A percentile compares a stretch with the other conserved stretches of the same genome.
These are phyloP conservation scores for Hemiscyllium ocellatum DNA, from an alignment of 2,113 vertebrate species.

Conservation along the genomic window DNA sequence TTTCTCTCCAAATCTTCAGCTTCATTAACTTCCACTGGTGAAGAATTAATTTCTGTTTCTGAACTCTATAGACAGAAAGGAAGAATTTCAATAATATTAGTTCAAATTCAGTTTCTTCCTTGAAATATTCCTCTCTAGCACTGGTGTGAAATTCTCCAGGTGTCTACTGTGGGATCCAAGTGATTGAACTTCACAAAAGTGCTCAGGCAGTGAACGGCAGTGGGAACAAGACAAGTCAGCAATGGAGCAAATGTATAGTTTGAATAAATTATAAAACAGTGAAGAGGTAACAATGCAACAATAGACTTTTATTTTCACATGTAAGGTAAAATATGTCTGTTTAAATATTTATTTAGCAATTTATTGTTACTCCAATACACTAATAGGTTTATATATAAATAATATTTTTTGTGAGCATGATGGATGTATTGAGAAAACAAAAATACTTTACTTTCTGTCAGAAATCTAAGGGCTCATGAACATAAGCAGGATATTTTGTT, in stretches of 20 bases:
- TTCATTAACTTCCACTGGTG: neutral
- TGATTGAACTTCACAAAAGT: neutral
- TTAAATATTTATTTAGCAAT: neutral
- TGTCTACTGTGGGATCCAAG: neutral
- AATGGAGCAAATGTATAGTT: neutral
- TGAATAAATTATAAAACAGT: neutral
- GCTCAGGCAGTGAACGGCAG: neutral
- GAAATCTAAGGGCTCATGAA: neutral
- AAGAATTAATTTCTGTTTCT: neutral
- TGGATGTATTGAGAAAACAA: neutral
- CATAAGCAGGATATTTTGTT: neutral
- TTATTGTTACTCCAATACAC: neutral
- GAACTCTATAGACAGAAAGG: neutral
- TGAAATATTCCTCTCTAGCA: neutral
- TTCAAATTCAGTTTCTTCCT: neutral
- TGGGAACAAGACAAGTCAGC: neutral
- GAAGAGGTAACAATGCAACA: neutral
- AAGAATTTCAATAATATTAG: neutral
- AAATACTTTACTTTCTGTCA: neutral
- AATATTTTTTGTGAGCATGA: neutral
- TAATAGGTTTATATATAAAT: neutral
- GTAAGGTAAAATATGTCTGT: neutral
- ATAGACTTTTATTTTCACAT: neutral
- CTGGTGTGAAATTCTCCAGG: neutral
- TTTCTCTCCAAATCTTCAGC: neutral